Base-by-base conservation (phyloP, 2,888 invertebrate species). In the Drosophila paranaensis region DNA sequence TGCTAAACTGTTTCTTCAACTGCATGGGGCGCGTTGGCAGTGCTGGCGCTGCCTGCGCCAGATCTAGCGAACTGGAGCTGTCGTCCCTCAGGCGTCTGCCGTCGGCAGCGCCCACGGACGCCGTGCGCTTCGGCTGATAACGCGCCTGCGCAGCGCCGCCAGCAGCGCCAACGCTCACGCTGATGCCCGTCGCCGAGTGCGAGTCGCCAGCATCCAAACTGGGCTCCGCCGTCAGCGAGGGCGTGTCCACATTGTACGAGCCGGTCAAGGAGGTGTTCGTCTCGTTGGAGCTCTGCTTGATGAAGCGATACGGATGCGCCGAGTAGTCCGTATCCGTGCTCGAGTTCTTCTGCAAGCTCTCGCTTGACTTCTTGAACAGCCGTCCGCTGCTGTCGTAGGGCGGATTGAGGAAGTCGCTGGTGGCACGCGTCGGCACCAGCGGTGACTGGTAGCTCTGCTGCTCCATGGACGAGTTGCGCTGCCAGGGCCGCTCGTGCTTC, bases 241-340 rank as follows among this genome's bases (percentile, higher is more conserved):
- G 91, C 27, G 93, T 93, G 68, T 93, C 93, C 46, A 93, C 91
- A 65, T 93, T 93, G 58, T 91, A 93, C 42, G 93, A 93, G 30
- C 93, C 92, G 0, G 93, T 93, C 78, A 91, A 89, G 56, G 93
- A 93, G 68, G 93, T 93, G 67, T 91, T 93, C n/a, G 93, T 93
- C 71, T 93, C 93, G 60, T 93, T 93, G 45, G 93, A 93, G 71
- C 92, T 93, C 88, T 93, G 93, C 75, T 93, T 93, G 46, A 93
- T 93, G 51, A 93, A 91, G 54, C 91, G 90, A 81, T 93, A 93
- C 46, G 93, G 93, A 82, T 93, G 93, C 8, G 91, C 90, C 45
- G 93, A 93, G 72, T 93, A 93, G 58, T 93, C 93, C 13, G 93
- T 93, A 13, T 93, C 93, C 6, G 93, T 93, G 81, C 93, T 93